Base-by-base conservation (phyloP, 2,888 invertebrate genomes). In the Elysia crispata region DNA sequence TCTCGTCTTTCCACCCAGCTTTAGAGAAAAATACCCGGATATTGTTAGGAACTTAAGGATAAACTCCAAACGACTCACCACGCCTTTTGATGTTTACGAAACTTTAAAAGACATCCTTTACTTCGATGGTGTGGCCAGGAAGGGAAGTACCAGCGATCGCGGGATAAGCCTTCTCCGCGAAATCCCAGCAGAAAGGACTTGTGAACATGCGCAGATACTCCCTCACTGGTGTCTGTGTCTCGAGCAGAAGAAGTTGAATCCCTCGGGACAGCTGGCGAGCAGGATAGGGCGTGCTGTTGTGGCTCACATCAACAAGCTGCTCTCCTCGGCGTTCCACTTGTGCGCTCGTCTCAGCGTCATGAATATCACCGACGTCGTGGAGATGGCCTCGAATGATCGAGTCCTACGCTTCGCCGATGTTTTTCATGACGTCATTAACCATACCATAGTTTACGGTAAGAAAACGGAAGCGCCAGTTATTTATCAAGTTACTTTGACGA, bases 71-170 rank as follows among this genome's bases (percentile, higher is more conserved):
- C 86, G 95, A 76, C 93, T 97, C n/a, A 95, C 96, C 0, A 96
- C 96, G 0, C 96, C 96, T 0, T 97, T 95, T 90, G 97, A 98
- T 91, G 92, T 97, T 8, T 95, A 97, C 91, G 95, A 95, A 84
- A 97, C 97, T 0, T 91, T 98, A 70, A 84, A 93, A 18, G 96
- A 97, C 91, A 92, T 97, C 49, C 72, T 88, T 1, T 75, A 86
- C 60, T 85, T 86, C 49, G 85, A 85, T 31, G 86, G 85, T 18
- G 54, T 66, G 1, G 83, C 81, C 28, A 82, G 84, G 13, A 69
- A 80, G 1, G 81, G 78, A 15, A 81, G 62, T 5, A 31, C 78
- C 30, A 23, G 77, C 1, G 76, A 84, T 3, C 81, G 89, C 72
- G 86, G 89, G 0, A 85, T 89, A 11, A 97, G 97, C 91, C 93